A percentile compares a stretch with the other conserved stretches of the same genome.
These are phyloP conservation scores for Epinotia bilunana DNA, from an alignment of 2,888 invertebrate genomes.

Conservation along the genomic window DNA sequence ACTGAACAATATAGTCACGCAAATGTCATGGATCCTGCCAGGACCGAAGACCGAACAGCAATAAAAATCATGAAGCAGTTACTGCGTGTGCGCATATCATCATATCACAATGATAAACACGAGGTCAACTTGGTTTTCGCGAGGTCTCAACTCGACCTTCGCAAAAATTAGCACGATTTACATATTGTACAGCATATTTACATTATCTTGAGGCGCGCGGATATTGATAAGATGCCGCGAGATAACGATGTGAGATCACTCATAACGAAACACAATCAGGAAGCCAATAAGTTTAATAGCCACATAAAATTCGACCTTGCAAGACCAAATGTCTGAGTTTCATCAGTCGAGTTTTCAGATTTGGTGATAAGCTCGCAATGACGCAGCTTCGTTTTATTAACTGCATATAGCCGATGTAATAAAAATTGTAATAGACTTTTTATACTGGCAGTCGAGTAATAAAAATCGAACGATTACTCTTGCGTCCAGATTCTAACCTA, in stretches of 20 bases:
- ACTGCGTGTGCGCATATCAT: conserved; percentile 75
- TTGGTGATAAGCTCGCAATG: conserved; percentile 50
- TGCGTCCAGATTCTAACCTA: conserved; percentile 48
- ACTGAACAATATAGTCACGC: conserved; percentile 19
- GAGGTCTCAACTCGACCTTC: conserved; percentile 75
- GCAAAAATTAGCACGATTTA: conserved; percentile 79
- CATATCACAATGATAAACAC: conserved; percentile 78
- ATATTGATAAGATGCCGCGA: conserved; percentile 61
- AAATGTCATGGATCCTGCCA: conserved; percentile 37
- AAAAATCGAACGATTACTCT: conserved; percentile 52
- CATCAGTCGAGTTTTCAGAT: conserved; percentile 46
- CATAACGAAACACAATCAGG: conserved; percentile 58
- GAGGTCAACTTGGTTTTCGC: conserved; percentile 77
- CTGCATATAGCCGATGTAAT: conserved; percentile 48
- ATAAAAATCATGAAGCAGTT: conserved; percentile 67
- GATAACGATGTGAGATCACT: conserved; percentile 67
- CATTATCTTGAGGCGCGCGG: conserved; percentile 59
- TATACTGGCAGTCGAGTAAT: conserved; percentile 55
- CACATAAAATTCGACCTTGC: conserved; percentile 46
- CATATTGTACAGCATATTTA: conserved; percentile 68
- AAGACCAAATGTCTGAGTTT: conserved; percentile 42
- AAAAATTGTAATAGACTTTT: conserved; percentile 56
- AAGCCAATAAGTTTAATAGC: conserved; percentile 54
- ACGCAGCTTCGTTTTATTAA: conserved; percentile 51
- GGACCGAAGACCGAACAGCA: conserved; percentile 60